Percentiles rank a stretch among this genome's conserved stretches.
phyloP scores from a whole-genome alignment of 92 coral and sea anemone species.

The Phymanthus crucifer region DNA sequence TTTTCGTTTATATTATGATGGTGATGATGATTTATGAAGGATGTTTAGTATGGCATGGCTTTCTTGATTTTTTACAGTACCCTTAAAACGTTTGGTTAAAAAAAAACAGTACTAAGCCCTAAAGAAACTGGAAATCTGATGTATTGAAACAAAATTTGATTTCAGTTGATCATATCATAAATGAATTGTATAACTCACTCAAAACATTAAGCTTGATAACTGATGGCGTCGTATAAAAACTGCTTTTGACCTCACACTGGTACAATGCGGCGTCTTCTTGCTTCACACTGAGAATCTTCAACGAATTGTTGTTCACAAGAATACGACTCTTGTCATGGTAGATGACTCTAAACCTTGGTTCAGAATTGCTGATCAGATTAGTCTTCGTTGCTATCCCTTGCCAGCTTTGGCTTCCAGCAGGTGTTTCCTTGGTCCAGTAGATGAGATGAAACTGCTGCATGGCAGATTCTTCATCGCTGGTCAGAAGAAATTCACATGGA shows the following conservation, averaged over 20 bases:
- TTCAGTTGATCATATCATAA: not conserved
- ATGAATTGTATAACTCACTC: slow-evolving; percentile 20
- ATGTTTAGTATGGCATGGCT: too few species aligned
- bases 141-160: too few species aligned
- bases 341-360: slow-evolving; percentile 12
- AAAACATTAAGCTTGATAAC: slow-evolving; percentile 34
- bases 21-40: too few species aligned
- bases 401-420: slow-evolving; percentile 39
- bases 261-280: slow-evolving; percentile 28
- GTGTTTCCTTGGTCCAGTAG: slow-evolving; percentile 45
- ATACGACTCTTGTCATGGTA: slow-evolving; percentile 1
- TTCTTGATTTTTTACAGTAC: too few species aligned
- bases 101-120: too few species aligned
- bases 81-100: too few species aligned
- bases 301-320: slow-evolving; percentile 15
- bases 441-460: slow-evolving; percentile 25
- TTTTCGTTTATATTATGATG: too few species aligned
- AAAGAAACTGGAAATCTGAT: too few species aligned
- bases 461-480: slow-evolving; percentile 28
- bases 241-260: slow-evolving; percentile 52
- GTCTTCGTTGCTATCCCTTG: slow-evolving; percentile 30
- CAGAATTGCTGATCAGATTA: slow-evolving; percentile 24
- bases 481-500: slow-evolving; percentile 38
- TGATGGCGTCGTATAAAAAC: slow-evolving; percentile 47
- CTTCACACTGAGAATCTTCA: slow-evolving; percentile 30